Percentiles rank a stretch among this genome's conserved stretches.
phyloP scores from a whole-genome alignment of 2,888 invertebrate genomes.

The Frankliniella fusca region DNA sequence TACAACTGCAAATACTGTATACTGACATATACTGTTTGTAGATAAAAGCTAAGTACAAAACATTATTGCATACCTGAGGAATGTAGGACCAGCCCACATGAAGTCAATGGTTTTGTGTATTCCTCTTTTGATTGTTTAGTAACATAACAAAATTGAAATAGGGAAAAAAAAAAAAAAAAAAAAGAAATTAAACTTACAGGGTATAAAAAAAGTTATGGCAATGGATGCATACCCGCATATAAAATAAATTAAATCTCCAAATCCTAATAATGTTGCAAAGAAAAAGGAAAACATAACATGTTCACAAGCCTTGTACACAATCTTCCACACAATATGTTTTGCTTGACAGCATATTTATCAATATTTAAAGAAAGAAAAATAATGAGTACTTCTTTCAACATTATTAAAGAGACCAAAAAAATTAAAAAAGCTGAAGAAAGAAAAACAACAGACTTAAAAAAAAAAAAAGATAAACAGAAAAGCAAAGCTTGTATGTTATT shows the following conservation, averaged over 20 bases:
- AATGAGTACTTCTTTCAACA: too few species aligned
- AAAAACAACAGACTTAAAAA: too few species aligned
- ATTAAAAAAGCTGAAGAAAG: too few species aligned
- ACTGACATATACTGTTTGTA: not conserved
- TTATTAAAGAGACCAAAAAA: too few species aligned
- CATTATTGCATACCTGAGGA: not conserved
- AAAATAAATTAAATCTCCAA: too few species aligned
- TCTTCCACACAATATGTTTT: too few species aligned
- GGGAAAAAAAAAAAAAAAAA: not conserved
- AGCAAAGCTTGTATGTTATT: not conserved
- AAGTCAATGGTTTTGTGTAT: not conserved
- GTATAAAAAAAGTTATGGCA: not conserved
- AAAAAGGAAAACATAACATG: too few species aligned
- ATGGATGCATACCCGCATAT: too few species aligned
- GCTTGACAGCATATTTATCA: too few species aligned
- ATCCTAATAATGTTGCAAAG: too few species aligned
- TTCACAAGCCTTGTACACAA: too few species aligned
- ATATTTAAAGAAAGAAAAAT: too few species aligned
- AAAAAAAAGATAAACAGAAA: not conserved
- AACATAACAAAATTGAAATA: not conserved
- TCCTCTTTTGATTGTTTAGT: not conserved
- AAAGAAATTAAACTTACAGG: not conserved
- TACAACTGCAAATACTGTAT: constrained; percentile 5
- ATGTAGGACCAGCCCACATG: constrained; percentile 2
- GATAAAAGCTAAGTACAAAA: constrained; percentile 26